Percentiles rank a stretch among this genome's conserved stretches.
These are phyloP conservation scores for Protonibea diacanthus DNA, from an alignment of 2,797 vertebrate species.

Conservation along the genomic window DNA sequence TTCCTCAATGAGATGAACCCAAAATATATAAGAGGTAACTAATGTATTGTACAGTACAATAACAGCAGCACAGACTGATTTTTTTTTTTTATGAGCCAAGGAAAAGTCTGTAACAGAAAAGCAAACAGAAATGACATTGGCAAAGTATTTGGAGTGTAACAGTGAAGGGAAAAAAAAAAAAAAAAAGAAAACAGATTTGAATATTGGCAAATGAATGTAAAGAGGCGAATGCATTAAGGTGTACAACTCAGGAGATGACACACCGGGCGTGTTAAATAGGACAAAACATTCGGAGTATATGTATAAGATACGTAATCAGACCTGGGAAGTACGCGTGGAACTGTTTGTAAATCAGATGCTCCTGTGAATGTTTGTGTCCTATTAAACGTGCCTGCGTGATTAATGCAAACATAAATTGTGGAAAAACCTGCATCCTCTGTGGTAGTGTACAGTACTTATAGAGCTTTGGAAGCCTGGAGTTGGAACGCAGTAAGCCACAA, in stretches of 20 bases:
- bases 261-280: conserved; percentile 62
- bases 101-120: conserved; percentile 60
- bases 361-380: conserved; percentile 60
- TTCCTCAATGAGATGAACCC: conserved; percentile 55
- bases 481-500: conserved; percentile 73
- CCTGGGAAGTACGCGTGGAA: conserved; percentile 2
- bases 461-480: conserved; percentile 79
- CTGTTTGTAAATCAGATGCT: conserved; percentile 24
- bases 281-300: conserved; percentile 55
- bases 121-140: conserved; percentile 58
- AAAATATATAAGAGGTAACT: conserved; percentile 81
- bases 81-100: conserved; percentile 56
- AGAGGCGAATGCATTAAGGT: conserved; percentile 58
- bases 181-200: conserved; percentile 5
- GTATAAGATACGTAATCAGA: conserved; percentile 18
- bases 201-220: conserved; percentile 66
- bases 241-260: conserved; percentile 52
- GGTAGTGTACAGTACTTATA: conserved; percentile 58
- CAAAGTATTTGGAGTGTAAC: conserved; percentile 65
- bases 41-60: conserved; percentile 82
- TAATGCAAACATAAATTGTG: conserved; percentile 42
- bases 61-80: conserved; percentile 82
- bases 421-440: conserved; percentile 68
- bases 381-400: conserved; percentile 66
- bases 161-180: conserved; percentile 20